These are phyloP conservation scores for Plusia festucae DNA, from an alignment of 2,888 invertebrate genomes.

Conservation along the genomic window DNA sequence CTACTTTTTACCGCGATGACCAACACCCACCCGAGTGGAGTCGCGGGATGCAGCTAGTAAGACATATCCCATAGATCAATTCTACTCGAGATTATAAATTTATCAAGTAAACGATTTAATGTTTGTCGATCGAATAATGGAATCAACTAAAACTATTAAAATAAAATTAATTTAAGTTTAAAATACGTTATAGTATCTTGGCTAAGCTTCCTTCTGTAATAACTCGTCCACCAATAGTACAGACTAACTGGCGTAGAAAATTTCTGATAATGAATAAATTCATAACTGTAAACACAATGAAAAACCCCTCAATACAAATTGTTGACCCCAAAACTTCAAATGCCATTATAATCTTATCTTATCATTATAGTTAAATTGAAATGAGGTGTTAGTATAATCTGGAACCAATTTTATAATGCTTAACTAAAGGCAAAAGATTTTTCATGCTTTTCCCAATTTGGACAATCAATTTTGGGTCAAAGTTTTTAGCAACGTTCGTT, in stretches of 20 bases:
- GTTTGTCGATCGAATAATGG: no score
- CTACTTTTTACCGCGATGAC: no score
- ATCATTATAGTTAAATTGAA: conserved; percentile 57
- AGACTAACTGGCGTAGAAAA: background rate
- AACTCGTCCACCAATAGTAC: background rate
- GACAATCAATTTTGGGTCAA: conserved; percentile 42
- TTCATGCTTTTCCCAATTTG: conserved; percentile 61
- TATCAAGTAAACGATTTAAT: no score
- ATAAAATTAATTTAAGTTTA: background rate
- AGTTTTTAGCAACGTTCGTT: conserved; percentile 11
- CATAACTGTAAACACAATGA: conserved; percentile 43
- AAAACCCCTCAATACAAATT: conserved; percentile 33
- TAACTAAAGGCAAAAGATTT: conserved; percentile 54
- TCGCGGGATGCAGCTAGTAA: no score
- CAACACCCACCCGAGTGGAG: no score
- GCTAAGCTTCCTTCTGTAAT: background rate
- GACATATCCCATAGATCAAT: no score
- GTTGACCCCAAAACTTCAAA: conserved; percentile 50
- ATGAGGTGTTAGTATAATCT: conserved; percentile 59
- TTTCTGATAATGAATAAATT: conserved; percentile 29
- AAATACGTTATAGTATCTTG: background rate
- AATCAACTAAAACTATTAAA: no score
- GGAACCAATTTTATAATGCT: conserved; percentile 55
- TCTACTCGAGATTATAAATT: no score
- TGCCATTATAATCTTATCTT: conserved; percentile 41